Base-by-base conservation (phyloP, 2,113 vertebrate species). In the Campylomormyrus numenius region DNA sequence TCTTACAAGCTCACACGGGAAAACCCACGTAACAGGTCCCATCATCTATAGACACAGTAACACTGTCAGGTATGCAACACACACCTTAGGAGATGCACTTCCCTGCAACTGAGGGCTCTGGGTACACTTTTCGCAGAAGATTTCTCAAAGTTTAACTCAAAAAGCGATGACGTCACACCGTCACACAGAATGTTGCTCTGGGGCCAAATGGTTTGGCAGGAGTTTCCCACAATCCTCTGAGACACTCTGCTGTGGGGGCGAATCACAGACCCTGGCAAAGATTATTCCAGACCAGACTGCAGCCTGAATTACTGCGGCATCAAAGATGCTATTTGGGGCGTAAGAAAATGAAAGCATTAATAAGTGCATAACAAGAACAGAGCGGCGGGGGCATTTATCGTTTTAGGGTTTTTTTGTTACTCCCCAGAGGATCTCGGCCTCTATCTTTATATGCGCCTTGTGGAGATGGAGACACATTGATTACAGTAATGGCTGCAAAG, bases 401-500 rank as follows among this genome's bases (percentile, higher is more conserved):
- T 19, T 52, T 53, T 3, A 53, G n/a, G 2, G 15, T 39, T 56
- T 15, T 35, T 70, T 24, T 84, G 6, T 10, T 24, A 13, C 53
- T 83, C 15, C 31, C 31, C 35, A 11, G 19, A 49, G 56, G 49
- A 27, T 48, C 39, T 53, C 1, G 10, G 52, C 77, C n/a, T 21
- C 42, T 31, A 45, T 24, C 19, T 27, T 39, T 13, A 83, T 77
- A 48, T 21, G 46, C 49, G 77, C n/a, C 49, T 39, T 31, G 8
- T 27, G 3, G 24, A 48, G 58, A 50, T 49, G 45, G 39, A 46
- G 27, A n/a, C 42, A 77, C 5, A 46, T 77, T 85, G 77, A 85
- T 62, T 85, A 85, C 21, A 45, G 89, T 89, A 89, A 89, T 89
- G 89, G 52, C 39, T 85, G 84, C 58, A 49, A 10, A 48, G 77